Percentiles rank a stretch among this genome's conserved stretches.
Evolutionary conservation across 1,140 invertebrate species (phyloP).

Genomic region (Adoxophyes honmai): DNA sequence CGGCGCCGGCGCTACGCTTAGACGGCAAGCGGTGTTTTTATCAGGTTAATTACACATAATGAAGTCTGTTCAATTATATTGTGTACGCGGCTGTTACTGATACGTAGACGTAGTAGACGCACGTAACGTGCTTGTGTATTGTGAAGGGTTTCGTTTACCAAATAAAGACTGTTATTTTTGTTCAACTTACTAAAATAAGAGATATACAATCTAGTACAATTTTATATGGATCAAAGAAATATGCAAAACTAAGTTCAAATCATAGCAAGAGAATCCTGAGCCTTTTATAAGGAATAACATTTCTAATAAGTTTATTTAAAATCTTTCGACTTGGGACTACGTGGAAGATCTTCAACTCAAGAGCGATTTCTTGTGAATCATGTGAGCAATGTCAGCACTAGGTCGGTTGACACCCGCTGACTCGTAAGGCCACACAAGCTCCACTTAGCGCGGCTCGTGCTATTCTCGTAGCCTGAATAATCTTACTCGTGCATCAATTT

Average conservation of each 20-base stretch:
- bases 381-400: slow-evolving; percentile 52
- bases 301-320: slow-evolving; percentile 23
- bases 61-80: slow-evolving; percentile 10
- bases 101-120: no score
- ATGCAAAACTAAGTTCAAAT: no score
- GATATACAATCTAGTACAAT: no score
- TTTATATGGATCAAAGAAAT: no score
- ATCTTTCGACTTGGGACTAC: no score
- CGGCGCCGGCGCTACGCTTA: slow-evolving; percentile 23
- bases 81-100: not conserved
- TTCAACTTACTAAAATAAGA: no score
- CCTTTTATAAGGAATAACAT: no score
- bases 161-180: no score
- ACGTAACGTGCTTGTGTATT: no score
- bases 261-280: no score
- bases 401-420: slow-evolving; percentile 47
- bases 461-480: slow-evolving; percentile 20
- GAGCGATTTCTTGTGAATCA: slow-evolving; percentile 60
- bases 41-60: slow-evolving; percentile 30
- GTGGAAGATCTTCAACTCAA: slow-evolving; percentile 28
- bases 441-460: slow-evolving; percentile 27
- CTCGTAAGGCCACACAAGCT: slow-evolving; percentile 56
- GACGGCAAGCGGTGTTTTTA: slow-evolving; percentile 19
- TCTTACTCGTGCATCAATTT: no score
- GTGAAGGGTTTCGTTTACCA: no score